Conservation (phyloP, 2,888 invertebrate species). For the Eilema depressum region DNA sequence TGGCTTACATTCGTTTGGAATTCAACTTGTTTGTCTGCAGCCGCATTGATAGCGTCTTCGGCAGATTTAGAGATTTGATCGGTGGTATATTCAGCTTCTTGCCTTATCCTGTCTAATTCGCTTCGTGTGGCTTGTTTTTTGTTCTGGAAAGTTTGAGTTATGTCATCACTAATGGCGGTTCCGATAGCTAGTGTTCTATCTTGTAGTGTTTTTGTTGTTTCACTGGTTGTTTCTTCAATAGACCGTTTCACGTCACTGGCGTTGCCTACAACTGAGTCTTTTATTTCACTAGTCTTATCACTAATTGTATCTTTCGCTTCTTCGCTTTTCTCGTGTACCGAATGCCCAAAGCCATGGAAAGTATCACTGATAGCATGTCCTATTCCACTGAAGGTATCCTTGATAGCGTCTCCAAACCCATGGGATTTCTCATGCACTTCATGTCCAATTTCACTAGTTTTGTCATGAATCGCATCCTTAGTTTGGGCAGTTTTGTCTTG, state of each 20-base stretch:
- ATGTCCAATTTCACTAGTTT: constrained; percentile 38
- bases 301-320: constrained; percentile 48
- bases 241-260: constrained; percentile 42
- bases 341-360: constrained; percentile 45
- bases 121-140: constrained; percentile 69
- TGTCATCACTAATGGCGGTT: constrained; percentile 58
- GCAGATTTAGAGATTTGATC: constrained; percentile 81
- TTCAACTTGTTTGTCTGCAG: constrained; percentile 69
- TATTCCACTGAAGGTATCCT: constrained; percentile 50
- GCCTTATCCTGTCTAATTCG: constrained; percentile 77
- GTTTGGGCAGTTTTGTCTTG: constrained; percentile 36
- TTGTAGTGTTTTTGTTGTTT: constrained; percentile 53
- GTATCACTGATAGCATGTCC: constrained; percentile 53
- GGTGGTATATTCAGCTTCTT: constrained; percentile 78
- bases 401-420: constrained; percentile 48
- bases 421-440: constrained; percentile 48
- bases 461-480: constrained; percentile 42
- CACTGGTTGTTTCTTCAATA: constrained; percentile 47
- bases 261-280: constrained; percentile 45
- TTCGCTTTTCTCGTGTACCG: constrained; percentile 50
- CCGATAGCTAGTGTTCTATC: constrained; percentile 62
- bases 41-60: constrained; percentile 74
- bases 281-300: constrained; percentile 49
- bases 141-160: constrained; percentile 58
- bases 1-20: constrained; percentile 63